A percentile compares a stretch with the other conserved stretches of the same genome.
These are phyloP conservation scores for Drosophila nigrodunni DNA, from an alignment of 1,140 invertebrate species.

Conservation along the genomic window DNA sequence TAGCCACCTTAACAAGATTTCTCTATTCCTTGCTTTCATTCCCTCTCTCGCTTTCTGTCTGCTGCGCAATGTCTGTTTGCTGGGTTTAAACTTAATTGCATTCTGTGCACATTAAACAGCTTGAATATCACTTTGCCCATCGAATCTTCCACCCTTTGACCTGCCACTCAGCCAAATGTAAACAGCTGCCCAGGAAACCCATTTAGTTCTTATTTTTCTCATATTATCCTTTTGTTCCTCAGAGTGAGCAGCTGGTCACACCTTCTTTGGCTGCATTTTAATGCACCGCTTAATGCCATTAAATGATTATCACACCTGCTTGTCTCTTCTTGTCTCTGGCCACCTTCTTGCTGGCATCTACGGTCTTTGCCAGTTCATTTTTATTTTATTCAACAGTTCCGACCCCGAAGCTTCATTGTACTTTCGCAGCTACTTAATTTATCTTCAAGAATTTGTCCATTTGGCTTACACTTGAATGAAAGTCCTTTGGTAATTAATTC, in stretches of 20 bases:
- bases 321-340: background rate
- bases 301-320: conserved; percentile 75
- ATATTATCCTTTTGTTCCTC: background rate
- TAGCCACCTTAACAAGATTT: conserved; percentile 11
- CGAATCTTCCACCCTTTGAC: conserved; percentile 14
- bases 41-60: no score
- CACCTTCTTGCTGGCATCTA: background rate
- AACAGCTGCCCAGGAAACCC: conserved; percentile 28
- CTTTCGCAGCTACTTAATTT: conserved; percentile 48
- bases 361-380: conserved; percentile 40
- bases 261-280: conserved; percentile 61
- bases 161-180: conserved; percentile 26
- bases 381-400: conserved; percentile 50
- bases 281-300: conserved; percentile 70
- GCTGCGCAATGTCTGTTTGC: background rate
- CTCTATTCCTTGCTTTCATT: no score
- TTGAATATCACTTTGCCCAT: conserved; percentile 53
- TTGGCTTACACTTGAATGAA: background rate
- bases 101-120: conserved; percentile 64
- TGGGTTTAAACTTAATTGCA: conserved; percentile 55
- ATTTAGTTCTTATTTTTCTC: conserved; percentile 4
- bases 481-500: conserved; percentile 10
- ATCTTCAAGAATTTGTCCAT: background rate
- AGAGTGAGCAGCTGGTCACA: conserved; percentile 32
- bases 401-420: conserved; percentile 39